Evolutionary conservation across 2,113 vertebrate species (phyloP).

Genomic region (Sterrhoptilus dennistouni): DNA sequence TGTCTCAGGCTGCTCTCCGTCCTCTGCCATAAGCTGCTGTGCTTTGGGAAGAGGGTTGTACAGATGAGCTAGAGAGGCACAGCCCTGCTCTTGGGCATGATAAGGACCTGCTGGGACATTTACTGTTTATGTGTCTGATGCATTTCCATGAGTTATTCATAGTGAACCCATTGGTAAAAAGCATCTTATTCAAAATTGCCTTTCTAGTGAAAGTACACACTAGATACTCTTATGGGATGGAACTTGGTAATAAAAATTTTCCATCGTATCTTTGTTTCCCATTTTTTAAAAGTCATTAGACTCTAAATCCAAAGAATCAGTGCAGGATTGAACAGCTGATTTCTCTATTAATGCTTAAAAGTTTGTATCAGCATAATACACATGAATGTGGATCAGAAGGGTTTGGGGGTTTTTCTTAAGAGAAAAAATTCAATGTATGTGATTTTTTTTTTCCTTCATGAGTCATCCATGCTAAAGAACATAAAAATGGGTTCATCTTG

Average conservation of each 20-base stretch:
- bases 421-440: not conserved
- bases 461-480: not conserved
- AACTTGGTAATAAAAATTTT: not conserved
- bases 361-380: not conserved
- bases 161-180: not conserved
- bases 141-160: not conserved
- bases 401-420: not conserved
- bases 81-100: fast-evolving
- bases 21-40: not conserved
- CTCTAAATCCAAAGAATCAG: not conserved
- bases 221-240: not conserved
- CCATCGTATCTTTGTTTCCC: not conserved
- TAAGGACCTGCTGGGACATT: not conserved
- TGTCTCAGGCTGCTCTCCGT: not conserved
- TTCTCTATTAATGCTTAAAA: not conserved
- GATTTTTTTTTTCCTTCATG: not conserved
- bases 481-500: constrained; percentile 1
- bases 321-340: not conserved
- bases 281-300: not conserved
- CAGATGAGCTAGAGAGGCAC: not conserved
- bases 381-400: not conserved
- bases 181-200: not conserved
- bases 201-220: not conserved
- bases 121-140: not conserved
- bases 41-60: not conserved